Percentiles rank a stretch among this genome's conserved stretches.
phyloP scores from a whole-genome alignment of 1,140 invertebrate genomes.

The Gryllus bimaculatus region DNA sequence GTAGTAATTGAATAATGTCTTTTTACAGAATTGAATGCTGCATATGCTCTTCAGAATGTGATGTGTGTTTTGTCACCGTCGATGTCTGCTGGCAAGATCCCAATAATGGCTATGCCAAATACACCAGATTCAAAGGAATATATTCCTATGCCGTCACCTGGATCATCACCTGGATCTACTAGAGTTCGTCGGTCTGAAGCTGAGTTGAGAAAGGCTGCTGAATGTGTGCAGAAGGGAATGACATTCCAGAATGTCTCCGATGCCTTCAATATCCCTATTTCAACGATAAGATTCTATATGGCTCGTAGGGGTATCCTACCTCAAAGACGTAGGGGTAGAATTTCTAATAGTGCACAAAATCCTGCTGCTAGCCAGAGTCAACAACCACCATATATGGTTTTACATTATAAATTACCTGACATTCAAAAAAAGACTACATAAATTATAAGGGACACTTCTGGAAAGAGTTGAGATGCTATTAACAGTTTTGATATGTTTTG shows the following conservation, averaged over 20 bases:
- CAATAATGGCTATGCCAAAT: not conserved
- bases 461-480: not conserved
- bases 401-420: slow-evolving; percentile 11
- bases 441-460: not conserved
- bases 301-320: slow-evolving; percentile 69
- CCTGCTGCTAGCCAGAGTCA: not conserved
- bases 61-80: slow-evolving; percentile 12
- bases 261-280: slow-evolving; percentile 74
- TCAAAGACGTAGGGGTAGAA: slow-evolving; percentile 55
- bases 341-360: not conserved
- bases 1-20: not conserved
- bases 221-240: slow-evolving; percentile 66
- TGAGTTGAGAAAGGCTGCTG: slow-evolving; percentile 62
- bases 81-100: not conserved
- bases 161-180: slow-evolving; percentile 17
- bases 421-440: slow-evolving; percentile 7
- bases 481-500: too few relatives aligned
- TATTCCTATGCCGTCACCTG: not conserved
- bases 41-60: slow-evolving; percentile 11
- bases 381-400: slow-evolving; percentile 7
- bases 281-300: slow-evolving; percentile 77
- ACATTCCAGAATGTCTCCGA: slow-evolving; percentile 74
- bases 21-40: slow-evolving; percentile 13
- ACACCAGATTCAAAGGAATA: not conserved
- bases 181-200: slow-evolving; percentile 59